Evolutionary conservation across 2,888 invertebrate genomes (phyloP).

Genomic region (Phaedon cochleariae): DNA sequence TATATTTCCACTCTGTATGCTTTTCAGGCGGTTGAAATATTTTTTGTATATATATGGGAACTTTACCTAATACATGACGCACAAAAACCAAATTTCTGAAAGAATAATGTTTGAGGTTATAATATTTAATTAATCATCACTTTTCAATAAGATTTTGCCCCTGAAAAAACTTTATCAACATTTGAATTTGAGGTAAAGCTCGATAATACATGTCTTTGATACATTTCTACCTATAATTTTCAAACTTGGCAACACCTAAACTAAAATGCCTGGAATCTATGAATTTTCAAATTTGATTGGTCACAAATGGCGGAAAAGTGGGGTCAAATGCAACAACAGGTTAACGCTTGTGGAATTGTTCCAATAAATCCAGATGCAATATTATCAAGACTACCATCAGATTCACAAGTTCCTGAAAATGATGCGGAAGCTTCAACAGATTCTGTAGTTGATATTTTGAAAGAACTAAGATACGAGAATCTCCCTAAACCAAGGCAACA

Average conservation of each 20-base stretch:
- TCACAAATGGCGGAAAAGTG: constrained; percentile 10
- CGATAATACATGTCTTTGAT: constrained; percentile 21
- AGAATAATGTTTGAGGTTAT: constrained; percentile 9
- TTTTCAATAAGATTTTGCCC: constrained; percentile 20
- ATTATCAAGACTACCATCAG: constrained; percentile 21
- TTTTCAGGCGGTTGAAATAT: constrained; percentile 25
- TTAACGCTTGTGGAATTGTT: constrained; percentile 14
- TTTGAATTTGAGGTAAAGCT: constrained; percentile 27
- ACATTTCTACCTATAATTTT: no score
- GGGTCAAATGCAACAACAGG: constrained; percentile 14
- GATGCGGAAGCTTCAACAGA: constrained; percentile 24
- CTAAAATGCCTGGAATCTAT: constrained; percentile 19
- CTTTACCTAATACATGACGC: constrained; percentile 26
- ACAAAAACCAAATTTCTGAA: constrained; percentile 28
- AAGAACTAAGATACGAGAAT: constrained; percentile 22
- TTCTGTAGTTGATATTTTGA: constrained; percentile 23
- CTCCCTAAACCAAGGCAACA: constrained; percentile 24
- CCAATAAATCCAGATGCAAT: constrained; percentile 14
- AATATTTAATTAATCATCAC: constrained; percentile 11
- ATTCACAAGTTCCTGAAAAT: constrained; percentile 27
- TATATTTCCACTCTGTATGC: constrained; percentile 22
- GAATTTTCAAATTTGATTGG: constrained; percentile 18
- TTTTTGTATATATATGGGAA: constrained; percentile 24
- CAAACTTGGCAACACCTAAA: no score
- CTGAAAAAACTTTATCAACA: constrained; percentile 18